Evolutionary conservation across 2,888 invertebrate species (phyloP), one percentile per base, ranked within the genome.

Genomic region (Agrilus biguttatus): DNA sequence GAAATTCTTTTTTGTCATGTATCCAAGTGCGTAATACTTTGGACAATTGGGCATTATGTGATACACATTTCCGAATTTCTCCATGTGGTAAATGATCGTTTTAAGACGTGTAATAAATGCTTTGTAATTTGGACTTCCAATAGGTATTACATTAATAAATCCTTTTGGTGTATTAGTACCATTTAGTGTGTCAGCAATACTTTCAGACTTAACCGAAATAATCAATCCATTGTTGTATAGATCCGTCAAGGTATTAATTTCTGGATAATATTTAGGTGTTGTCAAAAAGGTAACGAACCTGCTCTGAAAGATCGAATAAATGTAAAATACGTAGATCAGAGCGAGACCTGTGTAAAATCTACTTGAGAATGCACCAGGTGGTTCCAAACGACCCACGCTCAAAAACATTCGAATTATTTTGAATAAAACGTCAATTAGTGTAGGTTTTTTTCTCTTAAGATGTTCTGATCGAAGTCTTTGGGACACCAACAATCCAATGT

Each of bases 231-330:
- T 53, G 0, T 56, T 51, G n/a, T 62, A 61, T 36, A 69, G 47
- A 33, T 67, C 62, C 7, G 56, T 47, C 33, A 69, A 45, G 0
- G 63, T 65, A 35, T 63, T 62, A 8, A 63, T 59, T 49, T 69
- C 65, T 1, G 58, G 58, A 40, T 66, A 67, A 50, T 61, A 65
- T 4, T 62, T 48, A 1, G 67, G 67, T 5, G 57, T 58, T 36
- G 65, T 64, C 41, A 65, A 63, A 1, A 63, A 63, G 0, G 64
- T 67, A 4, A 68, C 64, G 39, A 69, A 52, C 28, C 62, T 63
- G 5, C 68, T 67, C 48, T 69, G 69, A 37, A 69, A 60, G 10
- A 66, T 42, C 0, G 67, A 63, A 2, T 64, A 65, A 42, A 66
- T 61, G 28, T 65, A 64, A 8, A 69, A 62, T 46, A 65, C 61